Conservation (phyloP, 2,113 vertebrate genomes). For the Ia io region DNA sequence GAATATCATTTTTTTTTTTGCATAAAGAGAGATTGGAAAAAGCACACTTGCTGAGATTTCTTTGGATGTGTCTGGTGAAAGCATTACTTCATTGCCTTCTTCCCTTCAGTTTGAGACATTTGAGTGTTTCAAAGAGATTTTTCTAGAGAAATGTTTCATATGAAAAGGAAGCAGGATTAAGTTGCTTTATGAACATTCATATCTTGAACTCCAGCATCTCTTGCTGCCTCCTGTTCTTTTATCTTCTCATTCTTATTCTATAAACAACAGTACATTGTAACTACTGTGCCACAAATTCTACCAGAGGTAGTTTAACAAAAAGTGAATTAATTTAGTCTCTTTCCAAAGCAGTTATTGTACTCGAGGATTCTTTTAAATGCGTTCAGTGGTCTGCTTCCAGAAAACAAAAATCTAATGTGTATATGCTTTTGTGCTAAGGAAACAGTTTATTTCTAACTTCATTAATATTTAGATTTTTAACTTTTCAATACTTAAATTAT, state of each 20-base stretch:
- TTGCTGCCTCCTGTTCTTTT: neutral
- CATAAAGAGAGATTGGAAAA: neutral
- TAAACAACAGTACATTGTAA: neutral
- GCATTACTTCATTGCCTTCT: neutral
- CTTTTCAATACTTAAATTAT: neutral
- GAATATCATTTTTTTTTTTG: neutral
- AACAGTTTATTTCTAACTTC: neutral
- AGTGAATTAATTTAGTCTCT: neutral
- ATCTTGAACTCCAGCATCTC: neutral
- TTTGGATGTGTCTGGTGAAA: neutral
- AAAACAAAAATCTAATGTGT: neutral
- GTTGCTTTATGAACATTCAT: neutral
- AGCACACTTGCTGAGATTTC: neutral
- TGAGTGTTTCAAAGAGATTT: neutral
- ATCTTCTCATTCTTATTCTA: conserved; percentile 28
- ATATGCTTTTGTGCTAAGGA: neutral
- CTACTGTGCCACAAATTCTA: neutral
- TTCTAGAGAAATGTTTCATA: neutral
- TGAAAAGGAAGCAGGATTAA: neutral
- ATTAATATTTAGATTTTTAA: conserved; percentile 51
- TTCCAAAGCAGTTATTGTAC: conserved; percentile 22
- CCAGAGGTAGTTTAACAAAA: neutral
- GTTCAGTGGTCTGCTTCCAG: conserved; percentile 23
- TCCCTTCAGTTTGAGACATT: neutral
- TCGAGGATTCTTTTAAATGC: neutral